phyloP scores from a whole-genome alignment of 2,797 vertebrate species.

The Perodicticus potto region DNA sequence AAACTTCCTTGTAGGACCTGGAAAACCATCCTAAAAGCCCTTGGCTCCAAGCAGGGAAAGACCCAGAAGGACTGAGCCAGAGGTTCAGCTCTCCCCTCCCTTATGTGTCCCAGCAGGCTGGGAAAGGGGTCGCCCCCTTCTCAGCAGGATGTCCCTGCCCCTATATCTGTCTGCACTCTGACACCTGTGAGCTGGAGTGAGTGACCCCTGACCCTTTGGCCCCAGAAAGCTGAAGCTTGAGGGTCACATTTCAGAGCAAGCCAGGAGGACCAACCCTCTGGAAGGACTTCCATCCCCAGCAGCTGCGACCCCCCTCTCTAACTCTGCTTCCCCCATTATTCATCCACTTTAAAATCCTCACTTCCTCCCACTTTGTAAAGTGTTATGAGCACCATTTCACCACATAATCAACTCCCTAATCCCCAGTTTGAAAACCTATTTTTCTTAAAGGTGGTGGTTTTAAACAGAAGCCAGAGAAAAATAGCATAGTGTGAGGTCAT shows the following conservation, averaged over 20 bases:
- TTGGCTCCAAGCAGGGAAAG: neutral
- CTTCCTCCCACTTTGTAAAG: constrained; percentile 47
- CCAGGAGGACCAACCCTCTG: fast-evolving
- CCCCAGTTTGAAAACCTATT: constrained; percentile 19
- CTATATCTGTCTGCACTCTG: neutral
- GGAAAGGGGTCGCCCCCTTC: neutral
- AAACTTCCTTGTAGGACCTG: neutral
- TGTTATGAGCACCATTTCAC: constrained; percentile 2
- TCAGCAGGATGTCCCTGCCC: neutral
- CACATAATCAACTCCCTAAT: neutral
- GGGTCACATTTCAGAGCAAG: neutral
- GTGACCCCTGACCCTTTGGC: neutral
- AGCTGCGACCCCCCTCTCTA: neutral
- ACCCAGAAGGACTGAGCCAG: too few relatives aligned
- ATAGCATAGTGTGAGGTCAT: neutral
- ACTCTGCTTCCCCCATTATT: neutral
- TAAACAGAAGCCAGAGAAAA: neutral
- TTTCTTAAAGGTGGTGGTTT: constrained; percentile 48
- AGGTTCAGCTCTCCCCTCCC: fast-evolving
- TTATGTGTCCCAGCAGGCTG: fast-evolving
- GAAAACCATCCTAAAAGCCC: neutral
- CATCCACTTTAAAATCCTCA: constrained; percentile 62
- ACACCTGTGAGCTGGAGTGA: neutral
- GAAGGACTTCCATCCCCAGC: neutral
- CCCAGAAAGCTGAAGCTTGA: neutral